Base-by-base conservation (phyloP, 1,140 invertebrate genomes). In the Ceratitis capitata region DNA sequence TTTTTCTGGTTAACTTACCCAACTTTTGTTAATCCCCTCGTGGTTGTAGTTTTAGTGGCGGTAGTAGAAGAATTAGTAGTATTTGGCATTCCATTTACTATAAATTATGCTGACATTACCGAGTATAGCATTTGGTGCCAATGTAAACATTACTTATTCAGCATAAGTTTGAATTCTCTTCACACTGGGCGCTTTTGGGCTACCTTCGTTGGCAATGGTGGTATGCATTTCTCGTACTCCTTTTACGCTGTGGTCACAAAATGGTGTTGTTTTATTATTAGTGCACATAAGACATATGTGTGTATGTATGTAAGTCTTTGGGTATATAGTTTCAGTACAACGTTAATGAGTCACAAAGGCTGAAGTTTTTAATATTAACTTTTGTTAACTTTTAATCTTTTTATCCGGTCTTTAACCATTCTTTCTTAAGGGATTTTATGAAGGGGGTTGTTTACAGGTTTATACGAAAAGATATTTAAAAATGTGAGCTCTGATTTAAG, bases 21-120 rank as follows among this genome's bases (percentile, higher is more conserved):
- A n/a, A n/a, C n/a, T n/a, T n/a, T n/a, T n/a, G n/a, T n/a, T n/a
- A n/a, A n/a, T n/a, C n/a, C n/a, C n/a, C n/a, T n/a, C n/a, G n/a
- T n/a, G n/a, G n/a, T n/a, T n/a, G n/a, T n/a, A n/a, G n/a, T n/a
- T n/a, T n/a, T n/a, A n/a, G n/a, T n/a, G n/a, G n/a, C n/a, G n/a
- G n/a, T n/a, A n/a, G n/a, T n/a, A n/a, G n/a, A n/a, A n/a, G n/a
- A n/a, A n/a, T n/a, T n/a, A n/a, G 39, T 58, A 45, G 42, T 69
- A 42, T 47, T 85, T 64, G 58, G 83, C 89, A 91, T 90, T 89
- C 89, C n/a, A 90, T 90, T 91, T 90, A 91, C 89, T 89, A 90
- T 89, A 91, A 90, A 91, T 91, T 89, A 91, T 91, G 90, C 90
- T 91, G 90, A 91, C 89, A 88, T 86, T 90, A 90, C 90, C 89